These are phyloP conservation scores for Anthoscopus minutus DNA, from an alignment of 2,113 vertebrate species.

Conservation along the genomic window DNA sequence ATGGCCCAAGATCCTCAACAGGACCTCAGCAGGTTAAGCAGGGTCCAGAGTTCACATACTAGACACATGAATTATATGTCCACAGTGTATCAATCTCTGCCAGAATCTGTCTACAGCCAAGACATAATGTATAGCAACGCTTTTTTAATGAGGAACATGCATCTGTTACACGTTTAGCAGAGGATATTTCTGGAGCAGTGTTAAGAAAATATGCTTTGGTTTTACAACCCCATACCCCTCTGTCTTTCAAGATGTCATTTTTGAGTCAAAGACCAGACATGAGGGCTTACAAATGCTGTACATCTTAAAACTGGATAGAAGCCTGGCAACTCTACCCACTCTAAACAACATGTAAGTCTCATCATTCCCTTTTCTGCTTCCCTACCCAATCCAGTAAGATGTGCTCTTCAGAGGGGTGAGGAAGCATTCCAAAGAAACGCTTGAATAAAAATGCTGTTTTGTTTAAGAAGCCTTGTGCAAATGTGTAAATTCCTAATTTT, in stretches of 20 bases:
- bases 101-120: constrained; percentile 46
- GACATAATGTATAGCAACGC: constrained; percentile 51
- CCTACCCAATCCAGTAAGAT: neutral
- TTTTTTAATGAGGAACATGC: constrained; percentile 59
- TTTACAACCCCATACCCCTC: constrained; percentile 12
- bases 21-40: constrained; percentile 30
- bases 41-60: constrained; percentile 34
- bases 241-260: constrained; percentile 16
- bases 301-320: neutral
- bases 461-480: neutral
- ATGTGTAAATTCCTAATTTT: neutral
- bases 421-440: neutral
- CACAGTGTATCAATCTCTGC: constrained; percentile 41
- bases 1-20: neutral
- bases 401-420: neutral
- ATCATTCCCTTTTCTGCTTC: neutral
- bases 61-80: constrained; percentile 45
- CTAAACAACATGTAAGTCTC: neutral
- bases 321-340: neutral
- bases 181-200: constrained; percentile 50
- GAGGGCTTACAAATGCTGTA: neutral
- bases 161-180: constrained; percentile 53
- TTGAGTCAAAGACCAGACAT: constrained; percentile 36
- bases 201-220: constrained; percentile 56
- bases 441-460: neutral